Evolutionary conservation across 2,113 vertebrate genomes (phyloP).

Genomic region (Rhagologus leucostigma): DNA sequence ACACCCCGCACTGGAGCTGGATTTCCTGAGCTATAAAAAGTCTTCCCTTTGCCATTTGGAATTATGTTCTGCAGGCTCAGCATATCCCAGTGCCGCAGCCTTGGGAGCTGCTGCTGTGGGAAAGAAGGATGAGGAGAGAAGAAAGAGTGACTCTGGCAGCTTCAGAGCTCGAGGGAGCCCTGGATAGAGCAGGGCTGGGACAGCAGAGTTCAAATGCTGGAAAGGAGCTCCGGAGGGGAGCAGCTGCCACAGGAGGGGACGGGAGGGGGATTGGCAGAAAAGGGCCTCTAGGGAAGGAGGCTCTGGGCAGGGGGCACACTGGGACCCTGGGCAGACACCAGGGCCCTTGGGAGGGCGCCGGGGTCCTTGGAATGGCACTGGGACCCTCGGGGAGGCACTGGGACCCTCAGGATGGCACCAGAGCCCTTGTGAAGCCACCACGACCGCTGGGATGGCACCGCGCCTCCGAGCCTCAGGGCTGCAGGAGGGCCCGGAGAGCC

Average conservation of each 20-base stretch:
- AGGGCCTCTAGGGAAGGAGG: rapidly evolving
- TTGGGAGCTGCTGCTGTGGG: neutral
- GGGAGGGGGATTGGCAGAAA: too few relatives aligned
- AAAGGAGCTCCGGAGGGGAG: neutral
- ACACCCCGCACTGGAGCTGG: neutral
- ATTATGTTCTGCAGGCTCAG: slow-evolving; percentile 64
- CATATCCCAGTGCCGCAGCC: neutral
- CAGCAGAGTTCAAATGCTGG: rapidly evolving
- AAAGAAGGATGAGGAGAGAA: neutral
- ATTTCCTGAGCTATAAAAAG: slow-evolving; percentile 51
- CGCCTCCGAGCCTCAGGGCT: too few relatives aligned
- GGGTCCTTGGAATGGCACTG: neutral
- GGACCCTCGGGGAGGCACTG: neutral
- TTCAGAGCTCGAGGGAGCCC: rapidly evolving
- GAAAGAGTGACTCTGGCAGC: rapidly evolving
- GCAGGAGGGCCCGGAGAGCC: neutral
- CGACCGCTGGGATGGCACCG: neutral
- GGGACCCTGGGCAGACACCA: neutral
- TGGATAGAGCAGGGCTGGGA: rapidly evolving
- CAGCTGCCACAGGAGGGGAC: neutral
- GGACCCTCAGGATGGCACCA: neutral
- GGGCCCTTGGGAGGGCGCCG: neutral
- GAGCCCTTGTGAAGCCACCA: neutral
- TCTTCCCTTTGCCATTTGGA: slow-evolving; percentile 67
- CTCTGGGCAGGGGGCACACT: rapidly evolving